Percentiles rank a stretch among this genome's conserved stretches.
These are phyloP conservation scores for Nudaria mundana DNA, from an alignment of 2,888 invertebrate species.

Conservation along the genomic window DNA sequence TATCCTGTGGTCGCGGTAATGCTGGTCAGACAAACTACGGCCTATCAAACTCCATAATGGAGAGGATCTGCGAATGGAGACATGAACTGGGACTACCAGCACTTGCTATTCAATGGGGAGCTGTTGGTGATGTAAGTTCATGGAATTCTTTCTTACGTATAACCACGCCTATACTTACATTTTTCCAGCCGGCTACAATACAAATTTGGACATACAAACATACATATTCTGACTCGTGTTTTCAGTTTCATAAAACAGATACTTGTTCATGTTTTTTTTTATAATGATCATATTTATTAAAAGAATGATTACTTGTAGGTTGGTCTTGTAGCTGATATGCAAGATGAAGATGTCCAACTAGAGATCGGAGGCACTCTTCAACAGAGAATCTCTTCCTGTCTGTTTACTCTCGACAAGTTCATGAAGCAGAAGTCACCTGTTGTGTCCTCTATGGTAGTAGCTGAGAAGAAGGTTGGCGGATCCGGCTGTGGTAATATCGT, in stretches of 20 bases:
- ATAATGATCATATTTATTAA: not conserved
- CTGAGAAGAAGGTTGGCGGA: constrained; percentile 86
- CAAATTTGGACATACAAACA: too few relatives aligned
- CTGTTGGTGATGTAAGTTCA: constrained; percentile 91
- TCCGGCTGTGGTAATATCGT: constrained; percentile 85
- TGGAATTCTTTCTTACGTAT: too few relatives aligned
- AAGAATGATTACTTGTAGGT: constrained; percentile 75
- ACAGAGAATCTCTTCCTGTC: constrained; percentile 91
- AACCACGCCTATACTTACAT: too few relatives aligned
- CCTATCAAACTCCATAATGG: constrained; percentile 94
- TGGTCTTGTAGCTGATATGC: constrained; percentile 90
- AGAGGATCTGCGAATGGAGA: constrained; percentile 90
- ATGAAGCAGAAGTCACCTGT: constrained; percentile 86
- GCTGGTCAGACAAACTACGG: constrained; percentile 96
- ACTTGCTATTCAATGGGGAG: constrained; percentile 95
- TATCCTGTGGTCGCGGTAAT: constrained; percentile 95
- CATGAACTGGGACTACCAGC: constrained; percentile 86
- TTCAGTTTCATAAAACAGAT: too few relatives aligned
- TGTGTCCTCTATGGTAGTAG: constrained; percentile 92
- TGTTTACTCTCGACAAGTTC: constrained; percentile 87
- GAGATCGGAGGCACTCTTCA: constrained; percentile 91
- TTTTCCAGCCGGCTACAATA: too few relatives aligned
- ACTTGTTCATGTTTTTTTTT: too few relatives aligned
- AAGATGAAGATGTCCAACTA: constrained; percentile 84
- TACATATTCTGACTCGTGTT: too few relatives aligned